Evolutionary conservation across 2,797 vertebrate species (phyloP), one percentile per base, ranked within the genome.

Genomic region (Pterois miles): DNA sequence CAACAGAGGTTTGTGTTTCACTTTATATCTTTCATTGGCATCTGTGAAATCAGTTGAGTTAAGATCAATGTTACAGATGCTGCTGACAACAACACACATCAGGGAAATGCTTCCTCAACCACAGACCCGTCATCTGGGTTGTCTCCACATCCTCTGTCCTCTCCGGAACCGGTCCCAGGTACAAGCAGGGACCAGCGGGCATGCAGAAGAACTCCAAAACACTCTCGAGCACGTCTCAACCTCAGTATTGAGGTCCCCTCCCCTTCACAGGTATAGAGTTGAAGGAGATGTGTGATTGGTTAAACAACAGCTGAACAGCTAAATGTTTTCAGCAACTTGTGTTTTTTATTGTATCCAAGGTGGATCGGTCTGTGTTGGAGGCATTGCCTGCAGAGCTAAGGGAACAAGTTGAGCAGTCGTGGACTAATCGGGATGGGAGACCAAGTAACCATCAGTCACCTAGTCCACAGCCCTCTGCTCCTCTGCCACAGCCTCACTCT

Each of bases 191-290:
- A 91, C 0, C 95, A 94, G 58, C 78, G 93, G 71, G 56, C 86
- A 20, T 85, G 91, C 66, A 95, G 91, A 78, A 95, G 91, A 80
- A 94, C 96, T 70, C 95, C 96, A 1, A 72, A 94, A 82, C 94
- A 86, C 18, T 87, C 95, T 16, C 96, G 95, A 72, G 91, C 95
- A 66, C 93, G 92, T 84, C 95, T 98, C 72, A 96, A 98, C 92
- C 74, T 97, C 64, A 99, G 96, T 71, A 98, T 99, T 74, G 98
- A 99, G 88, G 94, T 99, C 75, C 98, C 98, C 0, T 97, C 98
- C 6, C 95, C 97, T 48, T 99, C 98, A 65, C 98, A 99, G 97
- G 98, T 99, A 94, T 48, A 56, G 38, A 9, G 2, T 18, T 29
- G 20, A 54, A 58, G 57, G 18, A 33, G 11, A 43, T 34, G 5